Base-by-base conservation (phyloP, 2,888 invertebrate species). In the Phania funesta region DNA sequence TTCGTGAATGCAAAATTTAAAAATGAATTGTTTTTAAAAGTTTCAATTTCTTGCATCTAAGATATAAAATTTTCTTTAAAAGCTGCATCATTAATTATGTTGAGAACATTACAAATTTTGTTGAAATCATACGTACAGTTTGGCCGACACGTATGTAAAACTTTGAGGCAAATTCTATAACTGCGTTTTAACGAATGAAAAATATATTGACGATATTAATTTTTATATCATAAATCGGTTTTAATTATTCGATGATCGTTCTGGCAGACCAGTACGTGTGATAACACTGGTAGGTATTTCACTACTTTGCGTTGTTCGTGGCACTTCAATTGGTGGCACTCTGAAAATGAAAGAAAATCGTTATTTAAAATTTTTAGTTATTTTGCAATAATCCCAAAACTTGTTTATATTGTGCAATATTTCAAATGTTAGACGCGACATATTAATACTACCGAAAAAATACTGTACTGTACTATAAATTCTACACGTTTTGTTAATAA, bases 251-350 rank as follows among this genome's bases (percentile, higher is more conserved):
- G 90, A 88, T 82, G 90, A 86, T 70, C 90, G 87, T 75, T 91
- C 91, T 44, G 91, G 89, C 46, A 90, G 84, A 7, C 91, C 91
- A 32, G 93, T 93, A 56, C 93, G 93, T 7, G 93, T 93, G 84
- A 93, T 93, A 60, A 93, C 93, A 77, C 91, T 92, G 13, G 89
- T 92, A 70, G 89, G 87, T 16, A 91, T 87, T 80, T 91, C 91
- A 26, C 87, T 88, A 76, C 88, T 90, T 60, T 86, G 80, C 7
- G 87, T 85, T 26, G 90, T 87, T 38, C 87, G 85, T 41, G 83
- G 74, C n/a, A 86, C 87, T 87, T 93, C 94, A 87, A 94, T 89
- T 82, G 93, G 92, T 85, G 93, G 92, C 64, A 93, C 93, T 86
- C 93, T 94, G 73, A 9, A n/a, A n/a, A n/a, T n/a, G n/a, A n/a